Base-by-base conservation (phyloP, 2,888 invertebrate genomes). In the Bedellia somnulentella region DNA sequence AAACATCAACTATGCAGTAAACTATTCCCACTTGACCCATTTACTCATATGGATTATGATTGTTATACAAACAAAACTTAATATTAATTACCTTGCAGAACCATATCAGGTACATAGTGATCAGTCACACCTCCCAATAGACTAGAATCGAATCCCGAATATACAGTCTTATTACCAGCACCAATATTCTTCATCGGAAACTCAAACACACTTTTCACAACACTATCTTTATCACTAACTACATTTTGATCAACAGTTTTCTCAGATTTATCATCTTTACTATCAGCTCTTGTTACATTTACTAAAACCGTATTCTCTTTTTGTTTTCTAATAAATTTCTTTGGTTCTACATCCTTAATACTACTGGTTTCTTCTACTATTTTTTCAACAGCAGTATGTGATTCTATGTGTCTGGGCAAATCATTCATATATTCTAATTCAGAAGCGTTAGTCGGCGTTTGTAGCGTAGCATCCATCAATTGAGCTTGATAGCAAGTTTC, bases 371-470 rank as follows among this genome's bases (percentile, higher is more conserved):
- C 52, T 1, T 47, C 43, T 1, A 57, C 63, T 14, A 61, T 37
- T 0, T 56, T 47, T 32, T 62, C 63, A 12, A 57, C 58, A 1
- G 76, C 73, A 38, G 49, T 66, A 40, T 76, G 73, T 1, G 64
- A 67, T 30, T 76, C 73, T 0, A 15, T 25, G 30, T 57, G 56
- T 2, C 63, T 46, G 4, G 73, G 73, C 39, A 70, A 58, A 31
- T 73, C 75, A 38, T 70, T 70, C 66, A 66, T 66, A 32, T 63
- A 73, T 39, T 75, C 75, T 59, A 87, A 78, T 48, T 88, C 88
- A 0, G 88, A 86, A 17, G 88, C 88, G 52, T 88, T 88, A 0
- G 87, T 87, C 0, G 88, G 88, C 0, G 88, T 88, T 49, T 87
- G 87, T 24, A 87, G 60, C 38, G 80, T 70, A 15, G 81, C 80